Percentiles rank a stretch among this genome's conserved stretches.
phyloP scores from a whole-genome alignment of 2,888 invertebrate genomes.

The Drosophila mercatorum region DNA sequence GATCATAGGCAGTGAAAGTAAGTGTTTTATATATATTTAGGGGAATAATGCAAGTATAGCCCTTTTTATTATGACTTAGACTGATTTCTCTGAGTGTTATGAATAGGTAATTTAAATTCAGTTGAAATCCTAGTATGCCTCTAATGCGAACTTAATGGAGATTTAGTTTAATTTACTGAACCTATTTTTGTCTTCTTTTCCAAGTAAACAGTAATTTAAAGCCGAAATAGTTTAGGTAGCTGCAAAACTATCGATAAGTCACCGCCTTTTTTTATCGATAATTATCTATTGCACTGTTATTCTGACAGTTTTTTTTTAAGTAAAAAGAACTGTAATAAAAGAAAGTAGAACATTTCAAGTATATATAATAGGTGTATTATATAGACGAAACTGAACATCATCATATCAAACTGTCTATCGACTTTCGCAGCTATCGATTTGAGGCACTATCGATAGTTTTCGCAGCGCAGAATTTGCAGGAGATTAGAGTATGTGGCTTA shows the following conservation, averaged over 20 bases:
- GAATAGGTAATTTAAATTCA: slow-evolving; percentile 32
- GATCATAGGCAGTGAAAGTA: slow-evolving; percentile 71
- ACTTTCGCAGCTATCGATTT: not conserved
- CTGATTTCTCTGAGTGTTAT: slow-evolving; percentile 10
- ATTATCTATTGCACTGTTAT: not conserved
- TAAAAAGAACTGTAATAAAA: not conserved
- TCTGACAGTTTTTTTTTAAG: not conserved
- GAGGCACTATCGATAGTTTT: slow-evolving; percentile 20
- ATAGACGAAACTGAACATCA: slow-evolving; percentile 8
- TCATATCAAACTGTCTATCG: not conserved
- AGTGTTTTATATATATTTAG: slow-evolving; percentile 45
- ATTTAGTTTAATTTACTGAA: not conserved
- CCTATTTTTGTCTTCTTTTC: not conserved
- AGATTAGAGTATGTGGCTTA: slow-evolving; percentile 34
- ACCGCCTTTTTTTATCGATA: not conserved
- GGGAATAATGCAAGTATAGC: slow-evolving; percentile 31
- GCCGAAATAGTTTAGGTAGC: slow-evolving; percentile 18
- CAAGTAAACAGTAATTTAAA: slow-evolving; percentile 12
- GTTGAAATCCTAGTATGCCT: slow-evolving; percentile 32
- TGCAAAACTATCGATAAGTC: slow-evolving; percentile 13
- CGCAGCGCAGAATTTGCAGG: slow-evolving; percentile 7
- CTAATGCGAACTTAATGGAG: slow-evolving; percentile 11
- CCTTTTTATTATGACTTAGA: slow-evolving; percentile 34
- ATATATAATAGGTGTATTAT: slow-evolving; percentile 6
- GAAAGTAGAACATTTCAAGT: slow-evolving; percentile 3